Evolutionary conservation across 2,113 vertebrate species (phyloP).

Genomic region (Pyxicephalus adspersus): DNA sequence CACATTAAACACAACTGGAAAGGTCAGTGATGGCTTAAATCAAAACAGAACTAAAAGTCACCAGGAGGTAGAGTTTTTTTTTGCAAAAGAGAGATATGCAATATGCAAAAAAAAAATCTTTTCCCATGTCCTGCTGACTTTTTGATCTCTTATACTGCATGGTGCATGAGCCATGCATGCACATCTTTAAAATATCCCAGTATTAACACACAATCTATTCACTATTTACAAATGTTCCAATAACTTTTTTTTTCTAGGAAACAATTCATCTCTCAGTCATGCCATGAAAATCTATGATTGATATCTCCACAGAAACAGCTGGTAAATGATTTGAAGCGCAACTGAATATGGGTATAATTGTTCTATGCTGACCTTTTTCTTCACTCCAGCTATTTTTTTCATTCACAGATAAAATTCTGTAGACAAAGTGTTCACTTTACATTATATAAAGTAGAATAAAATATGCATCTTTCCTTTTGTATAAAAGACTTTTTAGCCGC

Average conservation of each 20-base stretch:
- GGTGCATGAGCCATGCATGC: too few species aligned
- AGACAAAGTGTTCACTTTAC: conserved; percentile 18
- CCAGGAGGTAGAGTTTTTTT: too few species aligned
- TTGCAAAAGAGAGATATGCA: too few species aligned
- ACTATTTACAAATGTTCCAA: neutral
- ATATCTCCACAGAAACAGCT: neutral
- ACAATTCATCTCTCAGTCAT: neutral
- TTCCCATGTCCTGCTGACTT: too few species aligned
- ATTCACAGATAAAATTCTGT: neutral
- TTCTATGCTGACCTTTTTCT: neutral
- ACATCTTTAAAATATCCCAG: too few species aligned
- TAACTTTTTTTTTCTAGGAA: neutral
- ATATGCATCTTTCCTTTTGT: conserved; percentile 44
- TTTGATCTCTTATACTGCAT: too few species aligned
- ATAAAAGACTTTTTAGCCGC: conserved; percentile 32
- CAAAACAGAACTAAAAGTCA: too few species aligned
- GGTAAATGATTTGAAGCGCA: neutral
- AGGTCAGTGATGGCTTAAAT: too few species aligned
- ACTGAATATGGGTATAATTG: neutral
- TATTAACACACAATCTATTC: neutral
- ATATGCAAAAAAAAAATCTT: too few species aligned
- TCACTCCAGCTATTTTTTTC: neutral
- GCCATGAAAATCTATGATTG: neutral
- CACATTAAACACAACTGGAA: too few species aligned
- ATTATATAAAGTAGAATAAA: conserved; percentile 43